Evolutionary conservation across 2,888 invertebrate species (phyloP).

Genomic region (Galerucella calmariensis): DNA sequence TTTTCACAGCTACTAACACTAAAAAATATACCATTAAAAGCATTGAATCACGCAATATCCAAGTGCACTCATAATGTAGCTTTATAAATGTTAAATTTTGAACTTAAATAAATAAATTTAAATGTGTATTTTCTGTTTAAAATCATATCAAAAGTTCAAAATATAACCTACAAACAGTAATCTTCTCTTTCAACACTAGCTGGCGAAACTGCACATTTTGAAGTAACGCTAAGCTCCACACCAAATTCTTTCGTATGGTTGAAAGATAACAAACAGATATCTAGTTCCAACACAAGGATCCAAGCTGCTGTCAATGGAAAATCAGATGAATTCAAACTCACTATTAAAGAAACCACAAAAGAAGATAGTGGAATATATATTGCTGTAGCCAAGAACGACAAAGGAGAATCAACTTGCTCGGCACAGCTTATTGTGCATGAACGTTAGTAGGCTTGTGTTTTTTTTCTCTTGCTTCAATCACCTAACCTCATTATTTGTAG

Average conservation of each 20-base stretch:
- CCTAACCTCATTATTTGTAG: too few species aligned
- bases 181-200: conserved; percentile 67
- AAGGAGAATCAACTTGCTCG: conserved; percentile 85
- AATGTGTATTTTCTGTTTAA: background rate
- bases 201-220: conserved; percentile 84
- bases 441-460: conserved; percentile 70
- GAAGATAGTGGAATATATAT: conserved; percentile 92
- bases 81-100: conserved; percentile 5
- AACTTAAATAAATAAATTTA: background rate
- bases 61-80: background rate
- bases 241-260: conserved; percentile 82
- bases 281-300: conserved; percentile 77
- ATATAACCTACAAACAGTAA: conserved; percentile 1
- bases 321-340: conserved; percentile 75
- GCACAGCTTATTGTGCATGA: conserved; percentile 88
- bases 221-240: conserved; percentile 76
- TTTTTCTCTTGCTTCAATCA: conserved; percentile 23
- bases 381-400: conserved; percentile 84
- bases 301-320: conserved; percentile 71
- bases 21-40: too few species aligned
- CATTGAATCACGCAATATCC: background rate
- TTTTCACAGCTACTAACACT: background rate
- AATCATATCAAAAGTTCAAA: conserved; percentile 7
- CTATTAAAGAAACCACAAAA: conserved; percentile 78
- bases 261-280: conserved; percentile 86